Base-by-base conservation (phyloP, 2,888 invertebrate genomes). In the Drosophila buzzatii region DNA sequence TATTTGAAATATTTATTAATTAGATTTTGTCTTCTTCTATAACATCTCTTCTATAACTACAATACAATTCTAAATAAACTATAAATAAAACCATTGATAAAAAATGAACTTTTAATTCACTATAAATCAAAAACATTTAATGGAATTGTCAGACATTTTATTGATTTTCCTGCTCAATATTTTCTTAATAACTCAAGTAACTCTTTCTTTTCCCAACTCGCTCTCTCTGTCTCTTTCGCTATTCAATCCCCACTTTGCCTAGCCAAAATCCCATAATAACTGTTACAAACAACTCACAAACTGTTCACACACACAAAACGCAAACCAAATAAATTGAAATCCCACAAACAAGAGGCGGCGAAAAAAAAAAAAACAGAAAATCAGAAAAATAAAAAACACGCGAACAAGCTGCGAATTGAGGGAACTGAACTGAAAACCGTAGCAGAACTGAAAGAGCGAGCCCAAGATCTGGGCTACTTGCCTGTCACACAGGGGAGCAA, bases 381-480 rank as follows among this genome's bases (percentile, higher is more conserved):
- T 35, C 23, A 23, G 27, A 37, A 1, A 53, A 53, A 57, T 8
- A 35, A 31, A 44, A 51, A 58, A 62, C 27, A 52, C 53, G 76
- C 47, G 59, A 62, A 59, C 51, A 57, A 70, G 49, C 73, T 63
- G 45, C 64, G 47, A 47, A 47, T 47, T n/a, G 10, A 31, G 49
- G 49, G 52, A 70, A 82, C 31, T 35, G 52, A 70, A 79, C 31
- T 35, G 23, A 9, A 37, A 37, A 35, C 35, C 35, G 35, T 31
- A 49, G 14, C 6, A 63, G 27, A 63, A 20, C 44, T 39, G 49
- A 42, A 53, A 65, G 56, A 65, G 53, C 57, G 56, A 65, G 53
- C 59, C 56, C 60, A 64, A 61, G 61, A 73, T 70, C 72, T 71
- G 60, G 69, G 85, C 85, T 80, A 89, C 85, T 90, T 89, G 71